Evolutionary conservation across 2,888 invertebrate species (phyloP), one percentile per base, ranked within the genome.

Genomic region (Tenthredo amoena): DNA sequence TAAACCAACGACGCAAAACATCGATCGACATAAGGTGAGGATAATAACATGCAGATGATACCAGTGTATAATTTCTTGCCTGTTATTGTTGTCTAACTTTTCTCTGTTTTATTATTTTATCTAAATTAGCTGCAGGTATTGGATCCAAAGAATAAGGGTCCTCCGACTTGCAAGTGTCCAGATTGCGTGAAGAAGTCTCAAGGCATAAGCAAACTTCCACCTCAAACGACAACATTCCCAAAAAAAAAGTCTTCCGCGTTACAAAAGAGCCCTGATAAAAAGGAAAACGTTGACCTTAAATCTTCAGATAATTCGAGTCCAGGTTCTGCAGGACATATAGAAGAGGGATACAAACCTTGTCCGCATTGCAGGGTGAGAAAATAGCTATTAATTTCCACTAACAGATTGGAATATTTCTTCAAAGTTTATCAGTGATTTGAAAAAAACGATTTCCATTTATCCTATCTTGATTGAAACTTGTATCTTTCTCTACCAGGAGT

Each of bases 121-220:
- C 12, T 26, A 72, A 86, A 87, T 83, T 85, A 93, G 91, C 89
- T 92, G 84, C 92, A 93, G 90, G 88, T 92, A 21, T 88, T 92
- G 85, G 92, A 93, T 89, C 90, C 91, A 85, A 93, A 92, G 87
- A 92, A 91, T 84, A 93, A 93, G 89, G 92, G 91, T 82, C 88
- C 90, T 62, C 91, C 90, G 15, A 91, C 88, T 3, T 94, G 93
- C 88, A 92, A 91, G 83, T 94, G 93, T 89, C 89, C 91, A 18
- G 93, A 93, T 86, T 94, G 93, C 87, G 86, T 88, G 84, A 92
- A 91, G 85, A 93, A 92, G 82, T 85, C 87, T 72, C 91, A 91
- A 85, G 88, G 87, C 85, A 82, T 86, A 65, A 89, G 86, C 87
- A 89, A 90, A 88, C 81, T 87, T 31, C 89, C 91, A 84, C 83